Conservation (phyloP, 2,797 vertebrate species). For the Falco naumanni region DNA sequence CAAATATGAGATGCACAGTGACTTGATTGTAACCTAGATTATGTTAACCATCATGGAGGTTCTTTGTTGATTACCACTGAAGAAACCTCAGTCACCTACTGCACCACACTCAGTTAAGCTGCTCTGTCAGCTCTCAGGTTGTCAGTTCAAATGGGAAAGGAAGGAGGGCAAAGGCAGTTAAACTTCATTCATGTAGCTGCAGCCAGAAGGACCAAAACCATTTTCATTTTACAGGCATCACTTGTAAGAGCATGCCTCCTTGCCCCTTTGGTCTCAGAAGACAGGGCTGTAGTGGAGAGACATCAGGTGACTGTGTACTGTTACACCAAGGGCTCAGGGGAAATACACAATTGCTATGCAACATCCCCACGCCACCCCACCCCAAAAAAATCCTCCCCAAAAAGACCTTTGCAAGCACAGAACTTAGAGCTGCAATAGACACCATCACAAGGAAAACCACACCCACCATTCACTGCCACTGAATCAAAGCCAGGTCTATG, state of each 20-base stretch:
- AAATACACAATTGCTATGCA: not conserved
- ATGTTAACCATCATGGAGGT: not conserved
- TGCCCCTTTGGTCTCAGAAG: not conserved
- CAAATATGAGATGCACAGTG: not conserved
- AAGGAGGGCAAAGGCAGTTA: not conserved
- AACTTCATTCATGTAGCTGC: not conserved
- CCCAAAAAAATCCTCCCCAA: not conserved
- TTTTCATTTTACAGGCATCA: not conserved
- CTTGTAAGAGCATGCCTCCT: not conserved
- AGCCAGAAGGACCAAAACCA: not conserved
- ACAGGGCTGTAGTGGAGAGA: not conserved
- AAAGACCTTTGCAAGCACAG: not conserved
- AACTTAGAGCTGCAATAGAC: not conserved
- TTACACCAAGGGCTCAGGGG: not conserved
- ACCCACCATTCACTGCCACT: rapidly evolving
- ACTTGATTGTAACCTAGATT: not conserved
- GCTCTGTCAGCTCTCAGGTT: not conserved
- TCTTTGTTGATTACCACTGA: not conserved
- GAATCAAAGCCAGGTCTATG: not conserved
- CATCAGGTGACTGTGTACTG: not conserved
- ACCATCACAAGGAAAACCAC: not conserved
- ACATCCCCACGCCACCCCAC: no score
- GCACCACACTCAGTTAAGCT: not conserved
- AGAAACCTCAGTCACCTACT: not conserved
- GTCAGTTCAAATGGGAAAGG: not conserved